A percentile compares a stretch with the other conserved stretches of the same genome.
Evolutionary conservation across 2,888 invertebrate genomes (phyloP).

Genomic region (Odontothrips loti): DNA sequence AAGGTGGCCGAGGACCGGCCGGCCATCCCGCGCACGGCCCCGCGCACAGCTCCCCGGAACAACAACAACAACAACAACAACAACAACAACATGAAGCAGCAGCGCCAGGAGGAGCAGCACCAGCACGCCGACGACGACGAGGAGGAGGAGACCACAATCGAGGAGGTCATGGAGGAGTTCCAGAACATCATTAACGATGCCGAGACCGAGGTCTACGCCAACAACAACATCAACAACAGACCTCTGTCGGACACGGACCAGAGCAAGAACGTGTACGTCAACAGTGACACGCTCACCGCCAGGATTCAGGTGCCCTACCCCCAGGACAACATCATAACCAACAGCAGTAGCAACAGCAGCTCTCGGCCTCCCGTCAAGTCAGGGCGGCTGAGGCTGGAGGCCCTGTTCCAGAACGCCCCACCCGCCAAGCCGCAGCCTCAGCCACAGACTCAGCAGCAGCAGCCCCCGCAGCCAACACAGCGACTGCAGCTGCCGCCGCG

Average conservation of each 20-base stretch:
- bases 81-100: background rate
- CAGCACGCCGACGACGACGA: constrained; percentile 37
- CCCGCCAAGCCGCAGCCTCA: background rate
- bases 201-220: constrained; percentile 59
- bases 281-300: constrained; percentile 34
- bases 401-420: background rate
- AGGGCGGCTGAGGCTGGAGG: background rate
- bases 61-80: constrained; percentile 10
- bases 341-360: constrained; percentile 17
- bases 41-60: constrained; percentile 16
- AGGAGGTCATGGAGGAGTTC: constrained; percentile 81
- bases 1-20: constrained; percentile 56
- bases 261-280: constrained; percentile 48
- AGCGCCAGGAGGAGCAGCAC: constrained; percentile 31
- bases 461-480: background rate
- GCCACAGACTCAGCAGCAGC: background rate
- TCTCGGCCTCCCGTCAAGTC: background rate
- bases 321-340: constrained; percentile 27
- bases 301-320: constrained; percentile 27
- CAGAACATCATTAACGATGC: constrained; percentile 81
- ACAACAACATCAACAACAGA: constrained; percentile 35
- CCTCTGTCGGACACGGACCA: constrained; percentile 30
- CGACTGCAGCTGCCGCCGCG: constrained; percentile 28
- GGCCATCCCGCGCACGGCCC: constrained; percentile 38
- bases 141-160: constrained; percentile 71